A percentile compares a stretch with the other conserved stretches of the same genome.
These are phyloP conservation scores for Nasonia oneida DNA, from an alignment of 2,888 invertebrate species.

Conservation along the genomic window DNA sequence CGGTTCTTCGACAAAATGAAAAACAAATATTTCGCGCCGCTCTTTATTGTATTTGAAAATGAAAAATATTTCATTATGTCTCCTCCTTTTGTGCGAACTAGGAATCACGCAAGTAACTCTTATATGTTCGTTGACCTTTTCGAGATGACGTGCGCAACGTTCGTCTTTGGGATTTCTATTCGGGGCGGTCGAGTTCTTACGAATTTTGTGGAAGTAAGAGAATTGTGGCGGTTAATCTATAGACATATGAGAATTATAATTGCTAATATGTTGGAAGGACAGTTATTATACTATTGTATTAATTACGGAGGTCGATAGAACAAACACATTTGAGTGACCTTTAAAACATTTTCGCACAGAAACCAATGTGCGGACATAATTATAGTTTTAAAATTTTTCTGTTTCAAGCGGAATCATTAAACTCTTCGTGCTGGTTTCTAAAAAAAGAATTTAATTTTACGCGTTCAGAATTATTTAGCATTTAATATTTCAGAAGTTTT, in stretches of 20 bases:
- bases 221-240: neutral
- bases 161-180: neutral
- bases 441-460: no score
- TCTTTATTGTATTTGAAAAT: neutral
- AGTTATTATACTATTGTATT: neutral
- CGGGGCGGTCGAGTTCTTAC: neutral
- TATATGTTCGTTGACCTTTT: neutral
- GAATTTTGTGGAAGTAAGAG: neutral
- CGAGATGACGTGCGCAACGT: neutral
- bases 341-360: neutral
- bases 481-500: no score
- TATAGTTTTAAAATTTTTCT: no score
- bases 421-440: no score
- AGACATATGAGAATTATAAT: neutral
- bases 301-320: neutral
- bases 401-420: no score
- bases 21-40: neutral
- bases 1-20: neutral
- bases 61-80: neutral
- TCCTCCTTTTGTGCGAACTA: neutral
- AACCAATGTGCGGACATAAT: neutral
- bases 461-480: no score
- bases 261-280: neutral
- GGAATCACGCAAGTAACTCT: neutral
- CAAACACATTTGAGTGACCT: neutral